Percentiles rank a stretch among this genome's conserved stretches.
Evolutionary conservation across 2,888 invertebrate species (phyloP).

Genomic region (Leptogaster cylindrica): DNA sequence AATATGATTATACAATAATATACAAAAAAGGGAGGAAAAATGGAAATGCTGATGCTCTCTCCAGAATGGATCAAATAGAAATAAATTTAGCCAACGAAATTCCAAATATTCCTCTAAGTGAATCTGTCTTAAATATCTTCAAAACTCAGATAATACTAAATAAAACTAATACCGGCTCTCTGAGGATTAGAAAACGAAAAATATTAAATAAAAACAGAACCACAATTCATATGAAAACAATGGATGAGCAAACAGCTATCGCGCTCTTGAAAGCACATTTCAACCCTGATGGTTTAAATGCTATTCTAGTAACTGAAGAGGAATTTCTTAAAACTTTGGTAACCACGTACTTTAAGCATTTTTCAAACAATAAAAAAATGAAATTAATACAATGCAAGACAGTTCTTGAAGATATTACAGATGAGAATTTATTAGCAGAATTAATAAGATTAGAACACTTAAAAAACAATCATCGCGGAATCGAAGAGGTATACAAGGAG

Average conservation of each 20-base stretch:
- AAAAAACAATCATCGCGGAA: too few species aligned
- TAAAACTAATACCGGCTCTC: neutral
- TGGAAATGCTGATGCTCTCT: constrained; percentile 45
- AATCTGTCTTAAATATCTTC: neutral
- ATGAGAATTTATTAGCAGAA: too few species aligned
- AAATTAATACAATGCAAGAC: neutral
- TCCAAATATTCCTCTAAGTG: neutral
- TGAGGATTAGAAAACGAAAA: neutral
- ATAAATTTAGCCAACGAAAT: neutral
- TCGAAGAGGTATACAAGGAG: too few species aligned
- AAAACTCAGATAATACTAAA: neutral
- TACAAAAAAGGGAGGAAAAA: constrained; percentile 29
- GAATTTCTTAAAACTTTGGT: neutral
- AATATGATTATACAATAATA: constrained; percentile 8
- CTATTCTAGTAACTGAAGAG: neutral
- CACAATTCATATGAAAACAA: neutral
- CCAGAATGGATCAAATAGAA: constrained; percentile 11
- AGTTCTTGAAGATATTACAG: neutral
- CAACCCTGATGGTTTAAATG: neutral
- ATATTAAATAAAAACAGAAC: neutral
- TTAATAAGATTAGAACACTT: too few species aligned
- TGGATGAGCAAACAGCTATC: neutral
- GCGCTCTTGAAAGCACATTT: neutral
- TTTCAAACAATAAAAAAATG: too few species aligned
- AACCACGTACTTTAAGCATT: neutral